Conservation (phyloP, 2,888 invertebrate genomes). For the Nipponacmea schrenckii region DNA sequence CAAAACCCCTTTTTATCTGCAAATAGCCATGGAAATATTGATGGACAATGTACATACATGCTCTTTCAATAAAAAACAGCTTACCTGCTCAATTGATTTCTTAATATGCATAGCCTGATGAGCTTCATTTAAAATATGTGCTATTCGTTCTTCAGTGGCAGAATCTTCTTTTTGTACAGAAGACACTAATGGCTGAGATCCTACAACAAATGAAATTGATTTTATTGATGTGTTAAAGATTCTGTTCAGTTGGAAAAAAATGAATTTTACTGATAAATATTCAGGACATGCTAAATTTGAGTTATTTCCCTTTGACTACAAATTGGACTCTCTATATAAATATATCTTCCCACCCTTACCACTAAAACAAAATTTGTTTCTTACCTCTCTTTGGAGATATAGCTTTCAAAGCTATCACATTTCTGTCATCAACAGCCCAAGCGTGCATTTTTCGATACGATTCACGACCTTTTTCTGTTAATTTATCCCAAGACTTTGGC, state of each 20-base stretch:
- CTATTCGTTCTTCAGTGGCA: slow-evolving; percentile 87
- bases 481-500: slow-evolving; percentile 99
- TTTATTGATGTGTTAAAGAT: no score
- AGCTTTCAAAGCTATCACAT: slow-evolving; percentile 95
- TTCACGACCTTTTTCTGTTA: slow-evolving; percentile 98
- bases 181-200: slow-evolving; percentile 57
- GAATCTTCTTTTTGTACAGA: slow-evolving; percentile 57
- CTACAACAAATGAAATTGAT: slow-evolving; percentile 32
- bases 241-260: no score
- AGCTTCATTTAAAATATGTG: slow-evolving; percentile 92
- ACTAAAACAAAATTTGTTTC: slow-evolving; percentile 12
- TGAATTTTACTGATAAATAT: no score
- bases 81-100: slow-evolving; percentile 59
- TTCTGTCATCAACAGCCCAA: slow-evolving; percentile 98
- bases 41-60: no score
- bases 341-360: neutral
- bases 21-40: no score
- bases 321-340: neutral
- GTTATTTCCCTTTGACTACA: neutral
- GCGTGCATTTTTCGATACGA: slow-evolving; percentile 99
- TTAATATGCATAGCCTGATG: slow-evolving; percentile 80
- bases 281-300: neutral
- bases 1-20: no score
- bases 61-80: neutral
- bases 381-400: slow-evolving; percentile 77